Conservation (phyloP, 2,888 invertebrate genomes). For the Mechanitis messenoides region DNA sequence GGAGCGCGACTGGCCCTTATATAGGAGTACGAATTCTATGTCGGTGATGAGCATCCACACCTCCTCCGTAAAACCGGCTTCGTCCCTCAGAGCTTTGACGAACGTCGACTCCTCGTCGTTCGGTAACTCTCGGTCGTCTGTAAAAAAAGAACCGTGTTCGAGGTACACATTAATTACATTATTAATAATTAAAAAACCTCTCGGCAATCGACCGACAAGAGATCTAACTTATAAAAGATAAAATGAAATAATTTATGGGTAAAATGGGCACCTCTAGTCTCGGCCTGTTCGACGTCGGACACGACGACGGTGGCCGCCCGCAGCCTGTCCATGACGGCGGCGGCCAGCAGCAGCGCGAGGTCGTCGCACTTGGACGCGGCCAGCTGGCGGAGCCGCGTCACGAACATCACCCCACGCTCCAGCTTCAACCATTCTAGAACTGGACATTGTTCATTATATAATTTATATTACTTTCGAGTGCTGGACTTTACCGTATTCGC, state of each 20-base stretch:
- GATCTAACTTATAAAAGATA: too few species aligned
- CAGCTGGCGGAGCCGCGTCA: slow-evolving; percentile 78
- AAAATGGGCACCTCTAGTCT: slow-evolving; percentile 34
- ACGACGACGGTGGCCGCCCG: slow-evolving; percentile 36
- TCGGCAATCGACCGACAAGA: too few species aligned
- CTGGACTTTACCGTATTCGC: too few species aligned
- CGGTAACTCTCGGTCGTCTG: not conserved
- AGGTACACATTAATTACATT: too few species aligned
- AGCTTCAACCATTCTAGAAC: slow-evolving; percentile 77
- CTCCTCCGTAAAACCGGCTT: slow-evolving; percentile 60
- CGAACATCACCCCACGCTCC: slow-evolving; percentile 77
- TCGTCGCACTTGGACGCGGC: slow-evolving; percentile 78
- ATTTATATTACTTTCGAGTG: too few species aligned
- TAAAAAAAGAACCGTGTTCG: too few species aligned
- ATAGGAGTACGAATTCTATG: slow-evolving; percentile 61
- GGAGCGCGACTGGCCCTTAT: slow-evolving; percentile 49
- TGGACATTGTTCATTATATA: slow-evolving; percentile 31
- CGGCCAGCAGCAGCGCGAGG: slow-evolving; percentile 76
- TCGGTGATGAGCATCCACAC: slow-evolving; percentile 60
- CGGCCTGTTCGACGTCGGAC: slow-evolving; percentile 35
- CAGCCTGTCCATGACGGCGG: slow-evolving; percentile 74
- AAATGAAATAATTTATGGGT: too few species aligned
- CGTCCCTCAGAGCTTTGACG: slow-evolving; percentile 40
- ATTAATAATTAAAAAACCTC: too few species aligned
- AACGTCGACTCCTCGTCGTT: slow-evolving; percentile 37